Conservation (phyloP, 2,888 invertebrate genomes). For the Pyralis farinalis region DNA sequence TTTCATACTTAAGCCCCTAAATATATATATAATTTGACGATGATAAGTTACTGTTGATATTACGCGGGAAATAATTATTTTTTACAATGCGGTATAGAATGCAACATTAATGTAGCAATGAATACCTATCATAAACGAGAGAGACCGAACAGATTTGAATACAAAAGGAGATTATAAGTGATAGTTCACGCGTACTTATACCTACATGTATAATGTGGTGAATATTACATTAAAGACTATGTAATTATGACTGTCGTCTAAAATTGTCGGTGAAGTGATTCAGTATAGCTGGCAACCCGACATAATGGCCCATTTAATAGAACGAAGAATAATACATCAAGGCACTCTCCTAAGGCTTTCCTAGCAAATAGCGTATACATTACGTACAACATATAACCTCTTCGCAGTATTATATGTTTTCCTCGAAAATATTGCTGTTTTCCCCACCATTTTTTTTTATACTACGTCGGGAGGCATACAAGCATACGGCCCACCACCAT, state of each 20-base stretch:
- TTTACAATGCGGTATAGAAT: conserved; percentile 1
- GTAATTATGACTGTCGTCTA: background rate
- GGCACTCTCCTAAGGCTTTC: conserved; percentile 44
- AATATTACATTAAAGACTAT: background rate
- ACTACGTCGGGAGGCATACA: too few relatives aligned
- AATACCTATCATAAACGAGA: conserved; percentile 6
- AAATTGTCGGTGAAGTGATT: background rate
- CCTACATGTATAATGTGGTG: background rate
- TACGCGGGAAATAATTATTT: too few relatives aligned
- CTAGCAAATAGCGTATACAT: conserved; percentile 44
- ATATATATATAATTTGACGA: too few relatives aligned
- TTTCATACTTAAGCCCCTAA: too few relatives aligned
- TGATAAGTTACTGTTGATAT: too few relatives aligned
- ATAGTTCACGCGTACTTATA: background rate
- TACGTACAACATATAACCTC: conserved; percentile 52
- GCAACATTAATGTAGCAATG: conserved; percentile 5
- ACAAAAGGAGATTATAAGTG: background rate
- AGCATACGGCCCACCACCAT: too few relatives aligned
- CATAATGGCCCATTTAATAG: conserved; percentile 10
- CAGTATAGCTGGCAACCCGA: too few relatives aligned
- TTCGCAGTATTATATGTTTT: conserved; percentile 54
- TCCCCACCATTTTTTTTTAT: conserved; percentile 51
- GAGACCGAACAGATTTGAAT: background rate
- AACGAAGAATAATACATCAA: conserved; percentile 36
- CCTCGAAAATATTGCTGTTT: conserved; percentile 55